Base-by-base conservation (phyloP, 2,797 vertebrate genomes). In the Orientallactaga sibirica region DNA sequence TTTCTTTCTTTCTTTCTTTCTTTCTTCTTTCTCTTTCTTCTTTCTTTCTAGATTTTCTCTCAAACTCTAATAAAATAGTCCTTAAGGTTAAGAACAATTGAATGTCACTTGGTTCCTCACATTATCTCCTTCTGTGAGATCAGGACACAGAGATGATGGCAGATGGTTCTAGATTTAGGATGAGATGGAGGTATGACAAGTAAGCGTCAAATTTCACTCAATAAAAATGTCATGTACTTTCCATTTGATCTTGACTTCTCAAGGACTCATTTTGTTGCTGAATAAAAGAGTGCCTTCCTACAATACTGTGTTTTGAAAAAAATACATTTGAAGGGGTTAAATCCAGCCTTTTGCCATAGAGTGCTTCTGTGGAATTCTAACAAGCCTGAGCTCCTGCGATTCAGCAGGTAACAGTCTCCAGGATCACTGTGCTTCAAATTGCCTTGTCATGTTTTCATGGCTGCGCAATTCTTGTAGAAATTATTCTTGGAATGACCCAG, bases 291-390 rank as follows among this genome's bases (percentile, higher is more conserved):
- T 79, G 64, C 61, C 82, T 92, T 83, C 20, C 43, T 24, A 20
- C 12, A 20, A 25, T 81, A 29, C 1, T 33, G 6, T 48, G 7
- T 70, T 93, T 92, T 48, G 29, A 92, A 86, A 86, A 93, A 70
- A 8, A 48, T 7, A 70, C 43, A 85, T 82, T 14, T 62, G 43
- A 93, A 96, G 94, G 95, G 62, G 91, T 87, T 96, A 93, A 95
- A 93, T 22, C 5, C 15, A 27, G 52, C 87, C 22, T 68, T 92
- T 78, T n/a, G 64, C 82, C 66, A 91, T 58, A 87, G 92, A 97
- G 25, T 43, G 84, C 93, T 95, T 91, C 94, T 94, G 74, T 37
- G 52, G 81, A 95, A 90, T 97, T 93, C 95, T 93, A 94, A 91
- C 95, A 88, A 96, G 95, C n/a, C 41, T 67, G 22, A 37, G 61